These are phyloP conservation scores for Oxyura jamaicensis DNA, from an alignment of 2,113 vertebrate genomes.

Conservation along the genomic window DNA sequence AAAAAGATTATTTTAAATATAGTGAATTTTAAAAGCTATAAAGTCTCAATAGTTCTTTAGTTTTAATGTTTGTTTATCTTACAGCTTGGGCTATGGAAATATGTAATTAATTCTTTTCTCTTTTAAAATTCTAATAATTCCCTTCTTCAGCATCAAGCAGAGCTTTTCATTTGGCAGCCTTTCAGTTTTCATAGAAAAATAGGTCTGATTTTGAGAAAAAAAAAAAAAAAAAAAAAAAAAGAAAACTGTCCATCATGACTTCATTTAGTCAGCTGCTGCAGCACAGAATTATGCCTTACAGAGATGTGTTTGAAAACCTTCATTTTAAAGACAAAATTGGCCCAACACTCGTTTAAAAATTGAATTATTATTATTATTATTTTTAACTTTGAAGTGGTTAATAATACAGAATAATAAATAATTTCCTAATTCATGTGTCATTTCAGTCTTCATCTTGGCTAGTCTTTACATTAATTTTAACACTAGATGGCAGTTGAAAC, in stretches of 20 bases:
- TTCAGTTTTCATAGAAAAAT: not conserved
- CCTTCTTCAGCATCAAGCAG: not conserved
- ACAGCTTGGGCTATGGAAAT: not conserved
- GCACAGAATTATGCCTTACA: not conserved
- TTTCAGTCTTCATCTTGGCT: not conserved
- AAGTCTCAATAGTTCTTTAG: not conserved
- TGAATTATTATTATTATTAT: not conserved
- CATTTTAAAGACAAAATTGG: not conserved
- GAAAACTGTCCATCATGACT: not conserved
- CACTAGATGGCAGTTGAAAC: slow-evolving; percentile 54
- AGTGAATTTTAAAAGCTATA: not conserved
- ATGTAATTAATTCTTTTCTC: not conserved
- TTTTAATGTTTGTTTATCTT: slow-evolving; percentile 4
- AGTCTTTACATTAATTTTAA: not conserved
- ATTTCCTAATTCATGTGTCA: not conserved
- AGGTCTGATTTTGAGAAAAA: not conserved
- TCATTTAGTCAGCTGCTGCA: not conserved
- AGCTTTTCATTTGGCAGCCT: not conserved
- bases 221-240: not conserved
- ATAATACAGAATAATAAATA: not conserved
- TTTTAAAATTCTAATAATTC: not conserved
- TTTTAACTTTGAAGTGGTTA: not conserved
- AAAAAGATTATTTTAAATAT: not conserved
- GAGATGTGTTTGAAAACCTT: not conserved
- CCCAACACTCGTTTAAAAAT: not conserved